phyloP scores from a whole-genome alignment of 2,888 invertebrate species.

The Megamerina dolium region DNA sequence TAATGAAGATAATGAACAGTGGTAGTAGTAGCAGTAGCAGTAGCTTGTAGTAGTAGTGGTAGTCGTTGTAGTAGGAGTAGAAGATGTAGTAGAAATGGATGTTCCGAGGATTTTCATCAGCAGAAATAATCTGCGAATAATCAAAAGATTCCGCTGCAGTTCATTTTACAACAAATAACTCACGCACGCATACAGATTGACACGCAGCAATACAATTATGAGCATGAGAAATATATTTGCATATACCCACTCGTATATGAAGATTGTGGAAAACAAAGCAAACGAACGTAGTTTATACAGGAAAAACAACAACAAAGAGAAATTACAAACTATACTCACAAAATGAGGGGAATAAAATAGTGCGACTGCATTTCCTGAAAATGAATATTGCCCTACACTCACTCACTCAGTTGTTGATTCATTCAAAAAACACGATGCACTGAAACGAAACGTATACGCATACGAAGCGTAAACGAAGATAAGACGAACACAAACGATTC shows the following conservation, averaged over 20 bases:
- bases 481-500: constrained; percentile 12
- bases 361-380: too few species aligned
- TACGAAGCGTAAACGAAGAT: constrained; percentile 10
- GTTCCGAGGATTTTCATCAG: too few species aligned
- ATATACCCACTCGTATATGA: too few species aligned
- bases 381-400: too few species aligned
- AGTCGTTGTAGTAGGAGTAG: too few species aligned
- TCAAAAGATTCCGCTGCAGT: constrained; percentile 3
- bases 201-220: not conserved
- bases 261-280: too few species aligned
- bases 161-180: not conserved
- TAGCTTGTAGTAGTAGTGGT: too few species aligned
- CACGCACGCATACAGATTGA: not conserved
- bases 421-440: not conserved
- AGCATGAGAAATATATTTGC: too few species aligned
- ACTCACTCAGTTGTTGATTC: too few species aligned
- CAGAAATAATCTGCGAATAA: constrained; percentile 3
- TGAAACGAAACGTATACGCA: constrained; percentile 6
- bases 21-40: too few species aligned
- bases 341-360: constrained; percentile 1
- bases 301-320: not conserved
- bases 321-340: not conserved
- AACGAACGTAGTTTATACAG: not conserved
- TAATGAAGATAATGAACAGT: too few species aligned
- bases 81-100: too few species aligned